phyloP scores from a whole-genome alignment of 1,140 invertebrate genomes.

The Drosophila santomea region DNA sequence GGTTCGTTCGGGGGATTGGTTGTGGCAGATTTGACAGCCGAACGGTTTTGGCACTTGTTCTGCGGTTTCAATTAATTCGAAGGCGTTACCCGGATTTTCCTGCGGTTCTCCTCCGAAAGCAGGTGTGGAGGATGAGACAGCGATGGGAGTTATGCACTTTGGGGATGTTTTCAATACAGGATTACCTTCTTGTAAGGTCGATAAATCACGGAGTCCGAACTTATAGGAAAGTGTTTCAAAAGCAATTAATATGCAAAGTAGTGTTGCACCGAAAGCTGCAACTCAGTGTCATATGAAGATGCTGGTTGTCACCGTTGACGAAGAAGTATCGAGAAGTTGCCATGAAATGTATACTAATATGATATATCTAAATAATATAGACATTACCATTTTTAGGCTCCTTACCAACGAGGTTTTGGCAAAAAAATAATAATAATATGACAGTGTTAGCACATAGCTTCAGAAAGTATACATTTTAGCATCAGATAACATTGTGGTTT shows the following conservation, averaged over 20 bases:
- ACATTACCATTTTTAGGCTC: no score
- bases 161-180: constrained; percentile 20
- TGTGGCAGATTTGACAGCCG: constrained; percentile 51
- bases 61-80: constrained; percentile 79
- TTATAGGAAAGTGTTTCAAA: constrained; percentile 1
- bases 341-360: no score
- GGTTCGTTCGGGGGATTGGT: constrained; percentile 39
- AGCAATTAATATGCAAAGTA: not conserved
- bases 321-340: no score
- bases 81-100: constrained; percentile 49
- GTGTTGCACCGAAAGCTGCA: no score
- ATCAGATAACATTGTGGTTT: no score
- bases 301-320: no score
- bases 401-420: no score
- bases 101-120: constrained; percentile 2
- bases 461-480: no score
- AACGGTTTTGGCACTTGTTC: constrained; percentile 62
- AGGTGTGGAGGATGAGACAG: constrained; percentile 3
- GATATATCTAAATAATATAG: no score
- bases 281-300: no score
- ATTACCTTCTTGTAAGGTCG: constrained; percentile 8
- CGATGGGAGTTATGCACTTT: constrained; percentile 1
- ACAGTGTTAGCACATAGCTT: no score
- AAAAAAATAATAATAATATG: no score
- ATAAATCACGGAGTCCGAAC: not conserved